phyloP scores from a whole-genome alignment of 2,113 vertebrate species.

The Menura novaehollandiae region DNA sequence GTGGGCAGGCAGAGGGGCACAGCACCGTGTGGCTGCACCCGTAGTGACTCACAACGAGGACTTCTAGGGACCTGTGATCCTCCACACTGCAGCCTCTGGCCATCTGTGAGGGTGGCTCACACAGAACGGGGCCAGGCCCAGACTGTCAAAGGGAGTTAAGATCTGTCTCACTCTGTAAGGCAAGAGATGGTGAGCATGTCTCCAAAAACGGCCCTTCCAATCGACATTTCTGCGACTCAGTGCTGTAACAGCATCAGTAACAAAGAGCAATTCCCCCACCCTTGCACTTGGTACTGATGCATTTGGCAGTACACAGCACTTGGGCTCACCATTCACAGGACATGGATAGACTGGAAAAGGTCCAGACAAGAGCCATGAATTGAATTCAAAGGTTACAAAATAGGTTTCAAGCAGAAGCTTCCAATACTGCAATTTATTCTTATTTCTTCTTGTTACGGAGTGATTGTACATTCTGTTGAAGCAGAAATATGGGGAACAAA shows the following conservation, averaged over 20 bases:
- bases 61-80: neutral
- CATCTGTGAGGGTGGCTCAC: fast-evolving
- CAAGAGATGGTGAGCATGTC: neutral
- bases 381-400: neutral
- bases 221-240: neutral
- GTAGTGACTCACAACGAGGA: fast-evolving
- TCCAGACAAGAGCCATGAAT: neutral
- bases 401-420: neutral
- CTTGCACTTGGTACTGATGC: neutral
- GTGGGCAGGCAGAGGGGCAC: neutral
- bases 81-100: neutral
- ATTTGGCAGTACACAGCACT: neutral
- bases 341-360: neutral
- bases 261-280: neutral
- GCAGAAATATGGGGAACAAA: neutral
- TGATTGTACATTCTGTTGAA: neutral
- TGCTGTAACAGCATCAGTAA: neutral
- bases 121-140: neutral
- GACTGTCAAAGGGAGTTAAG: neutral
- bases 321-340: neutral
- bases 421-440: neutral
- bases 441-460: neutral
- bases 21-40: fast-evolving
- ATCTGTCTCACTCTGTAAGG: neutral
- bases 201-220: neutral